A percentile compares a stretch with the other conserved stretches of the same genome.
These are phyloP conservation scores for Eurypyga helias DNA, from an alignment of 2,113 vertebrate genomes.

Conservation along the genomic window DNA sequence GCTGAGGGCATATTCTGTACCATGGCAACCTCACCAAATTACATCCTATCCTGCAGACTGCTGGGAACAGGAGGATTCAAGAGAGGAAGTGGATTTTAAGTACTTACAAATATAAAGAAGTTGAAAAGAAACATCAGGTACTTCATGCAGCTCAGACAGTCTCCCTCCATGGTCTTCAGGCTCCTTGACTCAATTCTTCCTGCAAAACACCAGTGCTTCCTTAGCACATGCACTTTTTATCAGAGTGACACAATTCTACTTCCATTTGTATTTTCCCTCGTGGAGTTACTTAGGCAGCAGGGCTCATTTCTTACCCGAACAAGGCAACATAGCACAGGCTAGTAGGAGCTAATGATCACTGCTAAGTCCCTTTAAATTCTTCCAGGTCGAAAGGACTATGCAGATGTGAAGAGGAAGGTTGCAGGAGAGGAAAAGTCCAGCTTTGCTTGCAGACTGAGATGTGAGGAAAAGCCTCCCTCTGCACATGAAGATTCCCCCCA, in stretches of 20 bases:
- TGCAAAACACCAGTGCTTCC: conserved; percentile 61
- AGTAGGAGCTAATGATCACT: not conserved
- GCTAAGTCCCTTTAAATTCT: not conserved
- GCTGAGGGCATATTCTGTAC: not conserved
- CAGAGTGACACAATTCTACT: not conserved
- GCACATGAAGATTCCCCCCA: not conserved
- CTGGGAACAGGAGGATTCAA: not conserved
- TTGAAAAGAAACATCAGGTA: conserved; percentile 97
- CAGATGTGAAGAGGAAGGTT: not conserved
- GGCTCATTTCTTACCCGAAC: not conserved
- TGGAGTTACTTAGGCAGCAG: not conserved
- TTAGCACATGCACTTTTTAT: not conserved
- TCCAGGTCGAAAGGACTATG: not conserved
- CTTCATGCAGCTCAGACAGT: conserved; percentile 93
- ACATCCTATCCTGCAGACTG: not conserved
- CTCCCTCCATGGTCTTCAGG: conserved; percentile 88
- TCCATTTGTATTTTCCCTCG: not conserved
- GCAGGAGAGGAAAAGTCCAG: not conserved
- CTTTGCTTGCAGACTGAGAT: not conserved
- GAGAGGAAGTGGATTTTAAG: not conserved
- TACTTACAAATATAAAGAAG: conserved; percentile 96
- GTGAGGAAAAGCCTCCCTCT: not conserved
- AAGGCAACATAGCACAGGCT: not conserved
- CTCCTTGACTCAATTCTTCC: conserved; percentile 78
- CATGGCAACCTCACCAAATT: not conserved